These are phyloP conservation scores for Antedon mediterranea DNA, from an alignment of 53 echinoderm and acorn worm species.

Conservation along the genomic window DNA sequence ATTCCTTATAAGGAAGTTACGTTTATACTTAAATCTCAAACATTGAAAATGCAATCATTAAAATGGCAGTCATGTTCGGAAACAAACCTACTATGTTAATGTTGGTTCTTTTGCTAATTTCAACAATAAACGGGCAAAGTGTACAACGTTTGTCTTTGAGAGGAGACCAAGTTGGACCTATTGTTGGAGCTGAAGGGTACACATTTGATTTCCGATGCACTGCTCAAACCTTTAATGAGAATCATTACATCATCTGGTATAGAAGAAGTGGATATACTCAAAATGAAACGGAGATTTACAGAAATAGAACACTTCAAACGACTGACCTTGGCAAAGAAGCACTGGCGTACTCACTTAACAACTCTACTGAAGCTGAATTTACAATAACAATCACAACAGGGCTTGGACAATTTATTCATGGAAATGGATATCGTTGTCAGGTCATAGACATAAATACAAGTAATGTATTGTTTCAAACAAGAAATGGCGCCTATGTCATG, in stretches of 20 bases:
- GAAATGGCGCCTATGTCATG: background rate
- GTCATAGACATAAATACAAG: background rate
- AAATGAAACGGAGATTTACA: background rate
- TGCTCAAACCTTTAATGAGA: background rate
- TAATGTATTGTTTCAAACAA: background rate
- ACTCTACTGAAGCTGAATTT: background rate
- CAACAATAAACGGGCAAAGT: background rate
- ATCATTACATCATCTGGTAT: background rate
- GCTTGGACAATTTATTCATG: background rate
- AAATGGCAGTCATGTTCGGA: background rate
- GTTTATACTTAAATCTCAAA: background rate
- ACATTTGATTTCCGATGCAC: background rate
- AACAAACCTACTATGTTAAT: background rate
- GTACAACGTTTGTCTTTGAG: background rate
- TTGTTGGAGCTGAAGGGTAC: background rate
- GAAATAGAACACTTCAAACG: background rate
- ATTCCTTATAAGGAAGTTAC: background rate
- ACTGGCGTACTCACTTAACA: background rate
- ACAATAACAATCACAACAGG: background rate
- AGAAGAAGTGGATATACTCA: background rate
- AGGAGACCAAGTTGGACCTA: background rate
- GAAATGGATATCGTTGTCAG: background rate
- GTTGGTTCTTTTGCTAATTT: background rate
- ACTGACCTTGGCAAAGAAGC: background rate
- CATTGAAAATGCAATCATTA: background rate